Conservation (phyloP, 64 coral and sea anemone species). For the Anthopleura sola region DNA sequence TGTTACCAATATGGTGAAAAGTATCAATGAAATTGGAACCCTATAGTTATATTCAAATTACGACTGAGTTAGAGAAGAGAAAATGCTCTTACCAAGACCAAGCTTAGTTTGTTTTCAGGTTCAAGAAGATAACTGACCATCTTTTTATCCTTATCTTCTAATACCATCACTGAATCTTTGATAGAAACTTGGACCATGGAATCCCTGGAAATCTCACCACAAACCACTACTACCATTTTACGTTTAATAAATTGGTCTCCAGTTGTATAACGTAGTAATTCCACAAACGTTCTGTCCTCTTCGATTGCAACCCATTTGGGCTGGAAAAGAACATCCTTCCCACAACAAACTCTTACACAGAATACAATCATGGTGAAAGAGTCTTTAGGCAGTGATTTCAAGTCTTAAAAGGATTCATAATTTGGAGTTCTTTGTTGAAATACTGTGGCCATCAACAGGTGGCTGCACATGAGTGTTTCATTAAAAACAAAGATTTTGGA, state of each 20-base stretch:
- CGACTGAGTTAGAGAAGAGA: not conserved
- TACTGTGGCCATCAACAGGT: slow-evolving; percentile 4
- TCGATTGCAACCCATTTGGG: slow-evolving; percentile 91
- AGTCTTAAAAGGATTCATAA: slow-evolving; percentile 28
- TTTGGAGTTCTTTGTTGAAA: slow-evolving; percentile 18
- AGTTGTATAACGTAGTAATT: slow-evolving; percentile 79
- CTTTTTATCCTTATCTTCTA: slow-evolving; percentile 77
- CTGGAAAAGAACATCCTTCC: slow-evolving; percentile 46
- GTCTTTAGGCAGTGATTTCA: slow-evolving; percentile 27
- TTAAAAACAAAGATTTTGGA: not conserved
- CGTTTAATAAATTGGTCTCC: slow-evolving; percentile 65
- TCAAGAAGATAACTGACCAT: slow-evolving; percentile 78
- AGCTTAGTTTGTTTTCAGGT: slow-evolving; percentile 33
- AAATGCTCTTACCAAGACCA: not conserved
- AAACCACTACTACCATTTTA: slow-evolving; percentile 78
- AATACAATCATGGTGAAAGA: slow-evolving; percentile 53
- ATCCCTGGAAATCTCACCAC: slow-evolving; percentile 67
- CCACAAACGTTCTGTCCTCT: slow-evolving; percentile 56
- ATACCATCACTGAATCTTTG: slow-evolving; percentile 50
- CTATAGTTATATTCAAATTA: no score
- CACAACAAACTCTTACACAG: slow-evolving; percentile 84
- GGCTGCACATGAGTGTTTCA: not conserved
- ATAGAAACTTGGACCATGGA: slow-evolving; percentile 58
- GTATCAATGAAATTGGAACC: no score
- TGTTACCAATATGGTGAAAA: no score